Evolutionary conservation across 2,113 vertebrate genomes (phyloP), one percentile per base, ranked within the genome.

Genomic region (Alligator sinensis): DNA sequence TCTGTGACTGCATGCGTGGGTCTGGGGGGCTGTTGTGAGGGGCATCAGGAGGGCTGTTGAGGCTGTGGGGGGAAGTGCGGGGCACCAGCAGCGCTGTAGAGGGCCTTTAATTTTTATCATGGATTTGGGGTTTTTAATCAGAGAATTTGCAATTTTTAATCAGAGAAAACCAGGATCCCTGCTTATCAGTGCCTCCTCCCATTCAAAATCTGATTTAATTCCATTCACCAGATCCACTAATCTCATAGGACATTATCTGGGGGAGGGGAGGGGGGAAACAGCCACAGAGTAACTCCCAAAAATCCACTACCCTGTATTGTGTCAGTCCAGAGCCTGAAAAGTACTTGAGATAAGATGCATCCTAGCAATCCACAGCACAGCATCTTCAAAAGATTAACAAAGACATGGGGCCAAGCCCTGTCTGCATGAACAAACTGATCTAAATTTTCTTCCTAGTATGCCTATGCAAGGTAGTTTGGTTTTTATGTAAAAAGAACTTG

Each of bases 101-200:
- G 47, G 47, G 47, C 6, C 47, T 47, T 47, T 47, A 47, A 47
- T 47, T 47, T 47, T 47, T 47, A 47, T 47, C 47, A 47, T 9
- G 9, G 47, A 9, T 47, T 47, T 47, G 6, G 47, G 47, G 47
- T 6, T 47, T 47, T 47, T 47, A 47, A 47, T 47, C 47, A 47
- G 47, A 47, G 47, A 47, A 47, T 47, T 47, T 47, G 47, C 47
- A 47, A 47, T 47, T 47, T 47, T 47, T 47, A 47, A 47, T 47
- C 47, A 47, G 47, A 47, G 47, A 47, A 47, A 47, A 47, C 47
- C 47, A 47, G 47, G 47, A 9, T 47, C 47, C 47, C 47, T 47
- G 15, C 30, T 13, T 68, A 30, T 14, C n/a, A n/a, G 64, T 0
- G 0, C 4, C 6, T 72, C 34, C 62, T 57, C 21, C 80, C 62